These are phyloP conservation scores for Polyploca ridens DNA, from an alignment of 2,888 invertebrate species.

Conservation along the genomic window DNA sequence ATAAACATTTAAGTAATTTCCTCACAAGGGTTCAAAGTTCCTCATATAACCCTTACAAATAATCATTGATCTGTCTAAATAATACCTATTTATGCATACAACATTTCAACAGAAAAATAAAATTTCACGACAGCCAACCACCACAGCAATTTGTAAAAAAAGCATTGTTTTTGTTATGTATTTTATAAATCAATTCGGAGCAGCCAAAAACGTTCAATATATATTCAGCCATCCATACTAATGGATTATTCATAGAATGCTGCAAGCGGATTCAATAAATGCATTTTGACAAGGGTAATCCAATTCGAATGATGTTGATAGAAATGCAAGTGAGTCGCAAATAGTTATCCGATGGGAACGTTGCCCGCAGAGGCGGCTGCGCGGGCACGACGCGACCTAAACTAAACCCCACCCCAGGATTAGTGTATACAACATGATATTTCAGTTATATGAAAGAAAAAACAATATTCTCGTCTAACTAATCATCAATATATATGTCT, in stretches of 20 bases:
- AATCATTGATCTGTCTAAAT: too few species aligned
- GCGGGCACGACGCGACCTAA: not conserved
- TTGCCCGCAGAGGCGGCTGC: slow-evolving; percentile 15
- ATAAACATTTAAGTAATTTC: too few species aligned
- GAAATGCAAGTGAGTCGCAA: slow-evolving; percentile 26
- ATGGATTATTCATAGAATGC: slow-evolving; percentile 38
- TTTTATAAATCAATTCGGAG: too few species aligned
- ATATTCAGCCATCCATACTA: slow-evolving; percentile 23
- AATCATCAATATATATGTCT: too few species aligned
- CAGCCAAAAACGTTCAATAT: slow-evolving; percentile 6
- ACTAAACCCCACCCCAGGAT: not conserved
- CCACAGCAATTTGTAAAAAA: not conserved
- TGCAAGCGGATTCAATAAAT: slow-evolving; percentile 17
- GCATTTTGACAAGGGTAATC: slow-evolving; percentile 27
- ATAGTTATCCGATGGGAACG: slow-evolving; percentile 24
- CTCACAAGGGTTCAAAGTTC: too few species aligned
- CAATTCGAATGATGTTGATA: slow-evolving; percentile 34
- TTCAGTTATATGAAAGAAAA: not conserved
- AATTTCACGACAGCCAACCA: not conserved
- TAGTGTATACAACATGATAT: not conserved
- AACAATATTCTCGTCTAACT: too few species aligned
- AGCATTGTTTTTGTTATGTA: not conserved
- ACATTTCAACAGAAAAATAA: not conserved
- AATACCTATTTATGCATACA: not conserved
- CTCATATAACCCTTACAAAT: too few species aligned